Conservation (phyloP, 1,140 invertebrate genomes). For the Drosophila triauraria region DNA sequence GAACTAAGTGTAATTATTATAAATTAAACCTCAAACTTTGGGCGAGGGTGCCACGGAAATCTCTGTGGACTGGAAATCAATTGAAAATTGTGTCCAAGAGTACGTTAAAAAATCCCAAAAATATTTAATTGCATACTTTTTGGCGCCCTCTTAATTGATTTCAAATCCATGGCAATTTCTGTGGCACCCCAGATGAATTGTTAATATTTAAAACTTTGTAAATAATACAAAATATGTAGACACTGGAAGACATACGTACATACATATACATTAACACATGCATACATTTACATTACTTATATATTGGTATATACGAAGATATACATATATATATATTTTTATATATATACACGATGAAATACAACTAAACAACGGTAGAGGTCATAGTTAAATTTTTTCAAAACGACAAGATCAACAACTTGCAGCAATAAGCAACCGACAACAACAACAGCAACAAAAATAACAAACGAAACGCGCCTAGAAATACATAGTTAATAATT, state of each 20-base stretch:
- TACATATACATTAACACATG: conserved; percentile 38
- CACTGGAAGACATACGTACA: conserved; percentile 30
- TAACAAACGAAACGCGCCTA: conserved; percentile 68
- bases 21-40: conserved; percentile 37
- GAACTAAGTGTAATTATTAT: conserved; percentile 70
- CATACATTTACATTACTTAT: conserved; percentile 41
- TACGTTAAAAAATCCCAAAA: not conserved
- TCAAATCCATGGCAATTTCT: not conserved
- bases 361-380: conserved; percentile 64
- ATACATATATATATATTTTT: conserved; percentile 74
- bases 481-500: conserved; percentile 74
- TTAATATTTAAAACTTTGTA: conserved; percentile 67
- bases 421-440: conserved; percentile 53
- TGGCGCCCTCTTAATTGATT: not conserved
- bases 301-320: conserved; percentile 35
- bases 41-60: conserved; percentile 6
- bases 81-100: not conserved
- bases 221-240: conserved; percentile 57
- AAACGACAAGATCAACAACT: conserved; percentile 59
- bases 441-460: conserved; percentile 41
- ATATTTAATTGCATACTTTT: not conserved
- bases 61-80: not conserved
- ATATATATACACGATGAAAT: conserved; percentile 70
- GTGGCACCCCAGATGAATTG: conserved; percentile 36
- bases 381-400: conserved; percentile 77